phyloP scores from a whole-genome alignment of 1,140 invertebrate genomes.

The Aphelinus certus region DNA sequence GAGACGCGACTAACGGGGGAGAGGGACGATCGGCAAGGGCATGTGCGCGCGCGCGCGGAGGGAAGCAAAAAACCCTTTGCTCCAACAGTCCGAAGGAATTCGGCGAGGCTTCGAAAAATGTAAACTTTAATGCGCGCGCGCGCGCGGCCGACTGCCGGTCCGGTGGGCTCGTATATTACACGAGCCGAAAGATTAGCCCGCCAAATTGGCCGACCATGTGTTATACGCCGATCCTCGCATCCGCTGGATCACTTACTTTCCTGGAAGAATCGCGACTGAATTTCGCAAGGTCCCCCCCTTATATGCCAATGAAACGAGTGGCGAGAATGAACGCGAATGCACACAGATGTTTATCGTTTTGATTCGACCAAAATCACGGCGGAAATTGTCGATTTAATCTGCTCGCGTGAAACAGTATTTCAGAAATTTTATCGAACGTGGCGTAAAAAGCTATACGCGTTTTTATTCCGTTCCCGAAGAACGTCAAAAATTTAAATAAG shows the following conservation, averaged over 20 bases:
- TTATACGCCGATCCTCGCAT: background rate
- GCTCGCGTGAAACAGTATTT: no score
- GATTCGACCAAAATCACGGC: no score
- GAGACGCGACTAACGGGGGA: no score
- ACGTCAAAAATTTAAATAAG: no score
- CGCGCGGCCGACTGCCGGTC: background rate
- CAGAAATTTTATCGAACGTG: no score
- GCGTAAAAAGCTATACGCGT: background rate
- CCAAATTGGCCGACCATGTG: constrained; percentile 12
- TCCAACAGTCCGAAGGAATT: background rate
- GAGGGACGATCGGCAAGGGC: background rate
- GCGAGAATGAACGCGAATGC: background rate
- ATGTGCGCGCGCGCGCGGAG: no score
- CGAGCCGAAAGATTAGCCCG: background rate
- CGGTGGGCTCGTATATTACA: background rate
- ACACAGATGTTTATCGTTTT: no score
- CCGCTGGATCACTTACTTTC: background rate
- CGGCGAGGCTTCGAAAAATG: constrained; percentile 9
- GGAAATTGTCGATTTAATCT: no score
- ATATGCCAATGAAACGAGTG: background rate
- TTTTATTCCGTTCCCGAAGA: background rate
- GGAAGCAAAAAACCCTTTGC: constrained; percentile 1
- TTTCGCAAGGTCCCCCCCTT: background rate
- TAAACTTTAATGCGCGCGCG: background rate
- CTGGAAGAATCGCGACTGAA: background rate